Percentiles rank a stretch among this genome's conserved stretches.
Conservation (phyloP, 2,888 invertebrate species). For the Yponomeuta malinellus region DNA sequence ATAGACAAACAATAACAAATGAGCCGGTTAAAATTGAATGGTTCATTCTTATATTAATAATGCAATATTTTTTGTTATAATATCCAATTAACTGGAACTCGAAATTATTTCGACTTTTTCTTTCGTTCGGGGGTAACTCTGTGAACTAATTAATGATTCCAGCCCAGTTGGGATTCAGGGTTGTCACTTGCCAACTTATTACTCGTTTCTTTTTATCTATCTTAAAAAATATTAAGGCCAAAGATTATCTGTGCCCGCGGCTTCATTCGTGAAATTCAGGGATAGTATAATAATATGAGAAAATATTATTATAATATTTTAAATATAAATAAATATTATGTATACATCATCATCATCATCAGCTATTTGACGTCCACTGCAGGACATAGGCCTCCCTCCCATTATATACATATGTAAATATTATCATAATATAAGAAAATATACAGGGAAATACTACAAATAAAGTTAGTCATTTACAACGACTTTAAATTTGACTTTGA, state of each 20-base stretch:
- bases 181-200: conserved; percentile 26
- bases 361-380: too few relatives aligned
- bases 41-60: conserved; percentile 49
- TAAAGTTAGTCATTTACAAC: too few relatives aligned
- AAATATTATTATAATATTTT: too few relatives aligned
- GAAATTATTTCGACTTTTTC: conserved; percentile 57
- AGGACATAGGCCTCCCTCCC: too few relatives aligned
- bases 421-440: too few relatives aligned
- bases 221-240: neutral
- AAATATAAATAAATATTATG: too few relatives aligned
- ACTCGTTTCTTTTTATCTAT: too few relatives aligned
- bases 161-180: conserved; percentile 50
- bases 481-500: too few relatives aligned
- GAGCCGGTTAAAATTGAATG: conserved; percentile 56
- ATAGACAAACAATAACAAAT: conserved; percentile 61
- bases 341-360: too few relatives aligned
- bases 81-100: conserved; percentile 64
- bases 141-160: conserved; percentile 69
- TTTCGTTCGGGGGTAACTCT: conserved; percentile 54
- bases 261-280: neutral
- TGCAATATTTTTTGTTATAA: conserved; percentile 63
- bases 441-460: too few relatives aligned
- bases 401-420: too few relatives aligned
- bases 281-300: too few relatives aligned
- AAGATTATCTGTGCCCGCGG: conserved; percentile 20